Conservation (phyloP, 2,888 invertebrate species). For the Sipunculus nudus region DNA sequence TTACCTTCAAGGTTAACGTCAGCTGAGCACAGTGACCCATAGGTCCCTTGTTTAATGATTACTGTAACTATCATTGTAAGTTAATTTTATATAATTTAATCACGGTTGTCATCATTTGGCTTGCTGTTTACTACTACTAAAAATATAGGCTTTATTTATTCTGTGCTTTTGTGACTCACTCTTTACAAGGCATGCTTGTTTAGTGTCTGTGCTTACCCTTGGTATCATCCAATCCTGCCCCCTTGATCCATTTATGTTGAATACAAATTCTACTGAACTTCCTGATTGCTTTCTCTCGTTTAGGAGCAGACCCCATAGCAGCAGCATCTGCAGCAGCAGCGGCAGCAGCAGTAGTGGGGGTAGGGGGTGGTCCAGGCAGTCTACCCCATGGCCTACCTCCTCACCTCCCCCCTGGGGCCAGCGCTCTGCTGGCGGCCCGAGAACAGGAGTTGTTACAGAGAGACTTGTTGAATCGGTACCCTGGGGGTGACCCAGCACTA, state of each 20-base stretch:
- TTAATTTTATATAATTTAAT: not conserved
- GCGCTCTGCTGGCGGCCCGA: constrained; percentile 44
- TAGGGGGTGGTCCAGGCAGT: too few species aligned
- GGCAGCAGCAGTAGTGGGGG: not conserved
- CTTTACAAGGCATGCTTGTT: too few species aligned
- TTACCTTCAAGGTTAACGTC: not conserved
- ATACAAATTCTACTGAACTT: too few species aligned
- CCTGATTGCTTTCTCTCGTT: too few species aligned
- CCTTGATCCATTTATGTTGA: too few species aligned
- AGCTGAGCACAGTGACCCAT: too few species aligned
- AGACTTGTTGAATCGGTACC: constrained; percentile 77
- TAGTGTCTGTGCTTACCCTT: too few species aligned
- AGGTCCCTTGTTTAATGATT: not conserved
- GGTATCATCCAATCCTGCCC: too few species aligned
- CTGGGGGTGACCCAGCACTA: constrained; percentile 79
- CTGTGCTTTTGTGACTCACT: not conserved
- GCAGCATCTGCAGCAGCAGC: constrained; percentile 13
- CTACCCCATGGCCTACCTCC: too few species aligned
- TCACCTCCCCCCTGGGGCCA: constrained; percentile 50
- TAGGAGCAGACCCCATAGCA: constrained; percentile 12
- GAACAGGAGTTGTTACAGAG: constrained; percentile 56
- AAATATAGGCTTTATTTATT: not conserved
- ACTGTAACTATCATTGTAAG: constrained; percentile 2
- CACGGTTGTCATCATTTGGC: not conserved
- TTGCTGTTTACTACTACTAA: not conserved